Evolutionary conservation across 2,797 vertebrate species (phyloP), one percentile per base, ranked within the genome.

Genomic region (Mormyrus hasselquistii): DNA sequence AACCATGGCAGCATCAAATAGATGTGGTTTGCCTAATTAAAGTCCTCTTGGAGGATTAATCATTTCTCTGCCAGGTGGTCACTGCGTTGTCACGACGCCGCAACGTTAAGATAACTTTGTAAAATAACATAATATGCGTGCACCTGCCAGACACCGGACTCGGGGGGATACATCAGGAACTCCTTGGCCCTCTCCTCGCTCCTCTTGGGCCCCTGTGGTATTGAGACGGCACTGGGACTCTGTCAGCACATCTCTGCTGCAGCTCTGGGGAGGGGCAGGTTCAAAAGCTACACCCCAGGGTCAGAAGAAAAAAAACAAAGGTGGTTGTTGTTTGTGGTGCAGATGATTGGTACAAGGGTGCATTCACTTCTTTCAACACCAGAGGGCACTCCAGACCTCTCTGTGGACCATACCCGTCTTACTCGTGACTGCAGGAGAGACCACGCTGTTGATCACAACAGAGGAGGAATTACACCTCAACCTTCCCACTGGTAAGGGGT

Each of bases 81-180:
- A 44, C 38, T 44, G 73, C 4, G 0, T 41, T 19, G 5, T 41
- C 69, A 76, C 14, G 1, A 76, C 16, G 4, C 34, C 4, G 14
- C 69, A 76, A 2, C 73, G 6, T 79, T 79, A 44, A 44, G 34
- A 79, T 79, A n/a, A 22, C 57, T 2, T 57, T 57, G 7, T 79
- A n/a, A 44, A 14, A 44, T 44, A n/a, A 84, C 3, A 19, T 47
- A 49, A 83, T 6, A 8, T 7, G 9, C 9, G 14, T 10, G 50
- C 16, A 73, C 95, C 95, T 92, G 95, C 94, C 82, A 94, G 92
- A 44, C 90, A 88, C 87, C 89, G 94, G 90, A 91, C 76, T 87
- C 88, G 89, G 2, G 69, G 73, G 4, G n/a, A 12, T 25, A 16
- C 9, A 44, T 57, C 7, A 16, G 89, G 88, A 89, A 87, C 2